Base-by-base conservation (phyloP, 2,113 vertebrate genomes). In the Microcebus lehilahytsara region DNA sequence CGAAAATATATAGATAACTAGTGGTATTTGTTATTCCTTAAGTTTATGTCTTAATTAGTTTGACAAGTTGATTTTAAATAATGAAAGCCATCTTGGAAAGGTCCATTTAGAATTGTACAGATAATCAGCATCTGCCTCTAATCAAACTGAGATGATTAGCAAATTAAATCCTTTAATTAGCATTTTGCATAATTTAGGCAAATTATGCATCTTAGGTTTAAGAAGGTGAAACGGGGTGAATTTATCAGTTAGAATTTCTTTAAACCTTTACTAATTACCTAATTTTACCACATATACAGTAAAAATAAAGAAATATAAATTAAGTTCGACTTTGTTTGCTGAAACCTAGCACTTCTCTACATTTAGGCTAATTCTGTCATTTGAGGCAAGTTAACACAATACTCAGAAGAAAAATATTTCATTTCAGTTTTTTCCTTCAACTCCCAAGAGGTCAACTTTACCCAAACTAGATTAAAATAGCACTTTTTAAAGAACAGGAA, bases 161-260 rank as follows among this genome's bases (percentile, higher is more conserved):
- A 97, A 98, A 99, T 97, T 98, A 98, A 98, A 98, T 94, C 78
- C 89, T 98, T 97, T 98, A 98, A 98, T 98, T 98, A 98, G 96
- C 78, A 97, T 97, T 98, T 95, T 98, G 88, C 94, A 98, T 98
- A 96, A 98, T 97, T 98, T 92, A 97, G 92, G 56, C 74, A 98
- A 98, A 98, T 96, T 98, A 91, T 96, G 74, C 85, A 96, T 97
- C 93, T 85, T 98, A 96, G 25, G 78, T 97, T 98, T 98, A 97
- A 89, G 91, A 98, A 98, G 90, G 94, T 98, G 96, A 98, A 97
- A 97, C 83, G 69, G 79, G 93, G 94, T 88, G 92, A 86, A 40
- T 96, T 87, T 92, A 90, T 88, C 89, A 97, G 80, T 85, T 95
- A 96, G 64, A 95, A 96, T 97, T 95, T 66, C 94, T 98, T 97